Conservation (phyloP, 2,797 vertebrate genomes). For the Ctenochaetus hawaiiensis region DNA sequence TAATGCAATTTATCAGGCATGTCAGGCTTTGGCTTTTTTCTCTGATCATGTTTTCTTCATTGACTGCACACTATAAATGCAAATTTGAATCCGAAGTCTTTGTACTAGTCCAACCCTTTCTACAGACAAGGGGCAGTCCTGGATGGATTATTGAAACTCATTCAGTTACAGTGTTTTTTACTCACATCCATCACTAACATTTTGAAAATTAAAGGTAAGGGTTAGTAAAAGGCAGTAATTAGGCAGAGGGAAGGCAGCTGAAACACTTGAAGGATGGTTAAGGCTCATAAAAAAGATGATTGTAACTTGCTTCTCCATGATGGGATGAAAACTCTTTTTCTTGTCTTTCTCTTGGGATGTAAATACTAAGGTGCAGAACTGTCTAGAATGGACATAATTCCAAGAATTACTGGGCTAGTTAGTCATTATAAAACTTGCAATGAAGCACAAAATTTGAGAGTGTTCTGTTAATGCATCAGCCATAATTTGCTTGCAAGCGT, state of each 20-base stretch:
- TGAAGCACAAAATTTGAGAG: not conserved
- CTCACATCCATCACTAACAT: not conserved
- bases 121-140: not conserved
- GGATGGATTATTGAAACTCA: not conserved
- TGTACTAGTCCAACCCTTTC: not conserved
- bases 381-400: not conserved
- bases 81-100: not conserved
- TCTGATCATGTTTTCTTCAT: not conserved
- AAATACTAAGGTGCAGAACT: not conserved
- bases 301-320: not conserved
- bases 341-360: not conserved
- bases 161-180: not conserved
- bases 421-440: not conserved
- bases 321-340: not conserved
- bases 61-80: slow-evolving; percentile 5
- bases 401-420: not conserved
- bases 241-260: too few species aligned
- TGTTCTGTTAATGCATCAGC: slow-evolving; percentile 20
- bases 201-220: not conserved
- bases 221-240: too few species aligned
- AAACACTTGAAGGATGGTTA: not conserved
- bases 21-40: not conserved
- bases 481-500: slow-evolving; percentile 23
- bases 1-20: slow-evolving; percentile 9
- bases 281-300: too few species aligned